These are phyloP conservation scores for Esox niger DNA, from an alignment of 2,113 vertebrate species.

Conservation along the genomic window DNA sequence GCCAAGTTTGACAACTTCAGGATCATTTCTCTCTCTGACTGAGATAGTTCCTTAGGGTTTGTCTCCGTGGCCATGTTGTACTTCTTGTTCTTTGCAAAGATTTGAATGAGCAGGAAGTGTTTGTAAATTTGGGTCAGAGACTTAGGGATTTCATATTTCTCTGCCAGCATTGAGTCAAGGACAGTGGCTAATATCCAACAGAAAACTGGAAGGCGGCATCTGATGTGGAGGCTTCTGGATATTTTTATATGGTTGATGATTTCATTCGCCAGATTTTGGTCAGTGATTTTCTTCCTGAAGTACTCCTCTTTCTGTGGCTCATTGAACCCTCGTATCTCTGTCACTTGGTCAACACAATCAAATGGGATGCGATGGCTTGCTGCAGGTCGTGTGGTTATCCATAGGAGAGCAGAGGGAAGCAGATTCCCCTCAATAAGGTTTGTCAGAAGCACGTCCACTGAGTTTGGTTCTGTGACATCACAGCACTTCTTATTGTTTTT, in stretches of 20 bases:
- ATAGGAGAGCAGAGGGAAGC: neutral
- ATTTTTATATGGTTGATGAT: neutral
- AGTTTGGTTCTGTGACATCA: no score
- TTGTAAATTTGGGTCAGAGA: neutral
- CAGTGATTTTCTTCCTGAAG: neutral
- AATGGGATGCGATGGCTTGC: neutral
- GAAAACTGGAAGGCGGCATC: neutral
- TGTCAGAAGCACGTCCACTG: no score
- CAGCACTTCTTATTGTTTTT: no score
- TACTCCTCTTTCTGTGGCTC: neutral
- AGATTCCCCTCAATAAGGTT: no score
- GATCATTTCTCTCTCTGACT: no score
- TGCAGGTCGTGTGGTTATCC: neutral
- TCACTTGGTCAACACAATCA: neutral
- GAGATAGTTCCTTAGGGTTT: no score
- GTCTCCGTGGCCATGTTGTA: neutral
- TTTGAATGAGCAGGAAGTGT: neutral
- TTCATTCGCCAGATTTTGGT: neutral
- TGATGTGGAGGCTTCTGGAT: neutral
- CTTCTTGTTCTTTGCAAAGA: neutral
- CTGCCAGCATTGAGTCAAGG: neutral
- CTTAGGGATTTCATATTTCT: neutral
- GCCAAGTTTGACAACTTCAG: no score
- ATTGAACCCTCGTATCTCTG: neutral
- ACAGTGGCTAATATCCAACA: neutral